Evolutionary conservation across 2,113 vertebrate genomes (phyloP), one percentile per base, ranked within the genome.

Genomic region (Alaudala cheleensis): DNA sequence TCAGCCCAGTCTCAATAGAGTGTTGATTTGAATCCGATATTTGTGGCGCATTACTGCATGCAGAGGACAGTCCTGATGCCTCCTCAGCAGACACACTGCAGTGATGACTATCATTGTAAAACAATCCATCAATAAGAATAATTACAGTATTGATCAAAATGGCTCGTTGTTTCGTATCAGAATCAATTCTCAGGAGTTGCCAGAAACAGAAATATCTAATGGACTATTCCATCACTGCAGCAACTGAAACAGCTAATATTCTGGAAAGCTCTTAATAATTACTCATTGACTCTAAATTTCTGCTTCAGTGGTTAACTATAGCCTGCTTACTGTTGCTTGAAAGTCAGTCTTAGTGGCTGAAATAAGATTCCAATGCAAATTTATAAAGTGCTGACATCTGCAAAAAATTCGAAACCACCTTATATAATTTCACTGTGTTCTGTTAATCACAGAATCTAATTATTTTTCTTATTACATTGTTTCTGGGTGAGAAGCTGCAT

Each of bases 1-100:
- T 99, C 99, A 98, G 98, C 98, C 97, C 97, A 95, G 97, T 97
- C 98, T 98, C 98, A 98, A 98, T 99, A 98, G 98, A 97, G 97
- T 97, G 98, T 98, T 98, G 98, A 99, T 98, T 98, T 98, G 98
- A 98, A 98, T 98, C 98, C 98, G 98, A 97, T 98, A 98, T 99
- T 98, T 98, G 98, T 70, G 97, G 97, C 69, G 94, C 97, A 95
- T 97, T 98, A 93, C 97, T 92, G 98, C 97, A 86, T 90, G 96
- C 97, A 76, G 86, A 12, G 61, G 97, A 97, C 97, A 95, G 93
- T 94, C 74, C 65, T 85, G 97, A 91, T 96, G 97, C 97, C 98
- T 98, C 93, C 95, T 31, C 93, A 98, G 97, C 97, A 96, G 95
- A 96, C 90, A 71, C 86, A 95, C 81, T 95, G 96, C 96, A 96